A percentile compares a stretch with the other conserved stretches of the same genome.
phyloP scores from a whole-genome alignment of 2,888 invertebrate species.

The Limnephilus rhombicus region DNA sequence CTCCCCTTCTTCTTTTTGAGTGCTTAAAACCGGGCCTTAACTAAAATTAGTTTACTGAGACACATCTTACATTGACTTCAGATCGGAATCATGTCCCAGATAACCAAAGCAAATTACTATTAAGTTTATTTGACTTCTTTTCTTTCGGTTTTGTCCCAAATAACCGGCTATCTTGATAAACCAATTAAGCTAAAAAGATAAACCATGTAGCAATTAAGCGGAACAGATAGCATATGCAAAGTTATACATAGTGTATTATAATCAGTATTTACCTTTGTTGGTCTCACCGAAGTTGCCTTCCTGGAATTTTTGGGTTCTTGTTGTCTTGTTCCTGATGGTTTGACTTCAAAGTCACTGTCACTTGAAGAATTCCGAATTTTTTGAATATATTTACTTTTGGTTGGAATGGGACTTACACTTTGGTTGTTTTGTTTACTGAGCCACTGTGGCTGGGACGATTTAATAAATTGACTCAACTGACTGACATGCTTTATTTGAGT shows the following conservation, averaged over 20 bases:
- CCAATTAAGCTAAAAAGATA: too few species aligned
- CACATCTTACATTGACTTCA: too few species aligned
- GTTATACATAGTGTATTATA: background rate
- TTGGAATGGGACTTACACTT: background rate
- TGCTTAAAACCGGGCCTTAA: too few species aligned
- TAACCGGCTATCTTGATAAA: too few species aligned
- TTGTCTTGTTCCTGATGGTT: constrained; percentile 53
- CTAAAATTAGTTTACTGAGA: too few species aligned
- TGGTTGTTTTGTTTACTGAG: constrained; percentile 27
- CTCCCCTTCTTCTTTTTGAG: too few species aligned
- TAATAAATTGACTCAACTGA: constrained; percentile 51
- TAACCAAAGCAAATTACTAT: too few species aligned
- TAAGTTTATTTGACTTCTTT: too few species aligned
- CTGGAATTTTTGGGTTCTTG: background rate
- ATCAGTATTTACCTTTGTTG: constrained; percentile 8
- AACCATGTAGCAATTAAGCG: too few species aligned
- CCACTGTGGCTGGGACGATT: constrained; percentile 49
- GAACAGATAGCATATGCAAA: too few species aligned
- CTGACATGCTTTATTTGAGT: constrained; percentile 48
- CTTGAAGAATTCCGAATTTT: constrained; percentile 44
- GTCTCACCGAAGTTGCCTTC: background rate
- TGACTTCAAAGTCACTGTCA: constrained; percentile 73
- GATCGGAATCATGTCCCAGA: too few species aligned
- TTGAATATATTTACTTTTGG: background rate
- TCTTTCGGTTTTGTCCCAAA: too few species aligned